These are phyloP conservation scores for Ageneiosus marmoratus DNA, from an alignment of 2,113 vertebrate genomes.

Conservation along the genomic window DNA sequence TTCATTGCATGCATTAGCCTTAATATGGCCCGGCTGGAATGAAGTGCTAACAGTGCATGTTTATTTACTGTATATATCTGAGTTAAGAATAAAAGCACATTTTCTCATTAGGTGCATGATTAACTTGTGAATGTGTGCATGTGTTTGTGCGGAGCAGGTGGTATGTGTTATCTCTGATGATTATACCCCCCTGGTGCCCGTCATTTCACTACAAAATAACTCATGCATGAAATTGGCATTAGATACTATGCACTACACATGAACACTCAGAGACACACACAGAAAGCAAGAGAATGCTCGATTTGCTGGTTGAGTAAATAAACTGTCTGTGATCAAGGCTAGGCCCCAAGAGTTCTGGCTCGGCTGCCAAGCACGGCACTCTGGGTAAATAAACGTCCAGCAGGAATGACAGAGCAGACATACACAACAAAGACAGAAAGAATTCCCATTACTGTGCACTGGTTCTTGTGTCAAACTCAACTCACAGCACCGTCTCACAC, in stretches of 20 bases:
- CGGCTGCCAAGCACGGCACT: conserved; percentile 30
- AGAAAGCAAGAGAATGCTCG: conserved; percentile 8
- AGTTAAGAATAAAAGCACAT: background rate
- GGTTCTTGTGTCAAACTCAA: background rate
- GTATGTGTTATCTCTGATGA: conserved; percentile 59
- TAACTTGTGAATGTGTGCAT: conserved; percentile 40
- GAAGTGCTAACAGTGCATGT: conserved; percentile 15
- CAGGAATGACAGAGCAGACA: background rate
- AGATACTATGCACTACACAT: conserved; percentile 53
- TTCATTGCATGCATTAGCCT: conserved; percentile 66
- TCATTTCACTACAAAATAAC: conserved; percentile 50
- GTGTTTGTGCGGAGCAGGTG: conserved; percentile 53
- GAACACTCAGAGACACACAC: conserved; percentile 46
- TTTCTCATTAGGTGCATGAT: conserved; percentile 32
- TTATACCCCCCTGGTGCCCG: conserved; percentile 51
- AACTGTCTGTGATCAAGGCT: conserved; percentile 43
- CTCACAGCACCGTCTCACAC: background rate
- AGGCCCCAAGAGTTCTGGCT: conserved; percentile 36
- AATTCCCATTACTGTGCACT: background rate
- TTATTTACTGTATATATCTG: background rate
- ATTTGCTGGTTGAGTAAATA: conserved; percentile 45
- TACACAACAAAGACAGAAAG: conserved; percentile 1
- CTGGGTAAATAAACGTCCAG: conserved; percentile 44
- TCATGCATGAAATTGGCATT: conserved; percentile 73
- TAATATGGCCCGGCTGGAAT: conserved; percentile 50